These are phyloP conservation scores for Amblyteles armatorius DNA, from an alignment of 2,888 invertebrate genomes.

Conservation along the genomic window DNA sequence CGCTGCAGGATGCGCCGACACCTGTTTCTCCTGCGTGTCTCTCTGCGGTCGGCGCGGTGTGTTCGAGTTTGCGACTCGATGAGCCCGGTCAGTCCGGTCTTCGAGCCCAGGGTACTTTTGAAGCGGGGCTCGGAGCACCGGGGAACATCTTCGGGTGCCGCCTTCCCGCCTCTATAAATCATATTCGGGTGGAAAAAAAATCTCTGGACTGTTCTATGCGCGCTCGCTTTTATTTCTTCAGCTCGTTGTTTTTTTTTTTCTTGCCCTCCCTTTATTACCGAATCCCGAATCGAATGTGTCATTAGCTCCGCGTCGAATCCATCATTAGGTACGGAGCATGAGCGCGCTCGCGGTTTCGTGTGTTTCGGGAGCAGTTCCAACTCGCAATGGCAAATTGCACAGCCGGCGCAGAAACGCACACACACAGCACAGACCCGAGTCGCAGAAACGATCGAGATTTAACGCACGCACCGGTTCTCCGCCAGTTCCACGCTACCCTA, in stretches of 20 bases:
- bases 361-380: constrained; percentile 14
- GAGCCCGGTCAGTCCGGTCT: constrained; percentile 31
- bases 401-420: constrained; percentile 33
- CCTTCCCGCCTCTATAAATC: constrained; percentile 62
- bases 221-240: constrained; percentile 42
- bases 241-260: background rate
- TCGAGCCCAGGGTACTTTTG: constrained; percentile 28
- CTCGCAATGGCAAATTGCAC: constrained; percentile 58
- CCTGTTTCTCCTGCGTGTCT: constrained; percentile 64
- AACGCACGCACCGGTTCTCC: constrained; percentile 38
- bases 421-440: background rate
- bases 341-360: constrained; percentile 49
- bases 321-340: constrained; percentile 54
- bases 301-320: constrained; percentile 67
- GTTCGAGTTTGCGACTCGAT: constrained; percentile 55
- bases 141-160: constrained; percentile 56
- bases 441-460: constrained; percentile 39
- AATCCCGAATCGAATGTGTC: constrained; percentile 66
- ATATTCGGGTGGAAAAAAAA: constrained; percentile 56
- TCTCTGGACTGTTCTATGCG: constrained; percentile 41
- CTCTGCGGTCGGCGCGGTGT: constrained; percentile 18
- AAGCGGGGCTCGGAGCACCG: constrained; percentile 19
- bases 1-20: constrained; percentile 46
- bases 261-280: constrained; percentile 49
- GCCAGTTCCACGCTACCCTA: background rate